Evolutionary conservation across 2,888 invertebrate species (phyloP).

Genomic region (Erpobdella octoculata): DNA sequence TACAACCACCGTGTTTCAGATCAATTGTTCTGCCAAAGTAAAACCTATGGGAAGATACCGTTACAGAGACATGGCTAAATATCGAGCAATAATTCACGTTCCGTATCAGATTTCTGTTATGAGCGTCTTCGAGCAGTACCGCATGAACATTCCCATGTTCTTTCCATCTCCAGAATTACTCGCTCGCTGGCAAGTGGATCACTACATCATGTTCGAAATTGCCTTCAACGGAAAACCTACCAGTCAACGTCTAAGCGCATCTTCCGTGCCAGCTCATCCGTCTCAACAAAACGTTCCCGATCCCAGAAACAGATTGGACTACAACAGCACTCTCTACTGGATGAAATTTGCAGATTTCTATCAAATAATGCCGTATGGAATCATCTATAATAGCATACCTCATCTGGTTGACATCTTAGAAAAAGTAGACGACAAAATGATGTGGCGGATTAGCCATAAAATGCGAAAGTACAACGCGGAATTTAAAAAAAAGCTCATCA

Average conservation of each 20-base stretch:
- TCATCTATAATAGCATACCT: conserved; percentile 29
- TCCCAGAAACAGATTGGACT: conserved; percentile 32
- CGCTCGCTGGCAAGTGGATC: conserved; percentile 14
- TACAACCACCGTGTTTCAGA: too few species aligned
- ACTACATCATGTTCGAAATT: conserved; percentile 8
- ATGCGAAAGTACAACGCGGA: conserved; percentile 28
- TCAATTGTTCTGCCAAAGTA: too few species aligned
- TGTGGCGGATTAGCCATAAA: conserved; percentile 20
- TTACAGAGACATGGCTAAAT: conserved; percentile 23
- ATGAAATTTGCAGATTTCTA: conserved; percentile 33
- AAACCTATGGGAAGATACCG: conserved; percentile 27
- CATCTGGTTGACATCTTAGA: conserved; percentile 29
- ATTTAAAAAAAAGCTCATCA: conserved; percentile 25
- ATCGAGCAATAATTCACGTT: conserved; percentile 32
- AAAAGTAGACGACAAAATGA: not conserved
- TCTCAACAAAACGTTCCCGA: conserved; percentile 27
- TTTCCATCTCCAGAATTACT: conserved; percentile 33
- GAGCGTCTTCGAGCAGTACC: conserved; percentile 35
- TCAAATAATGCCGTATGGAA: conserved; percentile 28
- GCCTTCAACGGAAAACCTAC: conserved; percentile 23
- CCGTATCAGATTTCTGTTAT: conserved; percentile 34
- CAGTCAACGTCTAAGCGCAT: not conserved
- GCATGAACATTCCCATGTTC: conserved; percentile 34
- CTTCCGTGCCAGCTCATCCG: conserved; percentile 46
- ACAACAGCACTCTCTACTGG: conserved; percentile 30